Conservation (phyloP, 2,113 vertebrate genomes). For the Vidua macroura region DNA sequence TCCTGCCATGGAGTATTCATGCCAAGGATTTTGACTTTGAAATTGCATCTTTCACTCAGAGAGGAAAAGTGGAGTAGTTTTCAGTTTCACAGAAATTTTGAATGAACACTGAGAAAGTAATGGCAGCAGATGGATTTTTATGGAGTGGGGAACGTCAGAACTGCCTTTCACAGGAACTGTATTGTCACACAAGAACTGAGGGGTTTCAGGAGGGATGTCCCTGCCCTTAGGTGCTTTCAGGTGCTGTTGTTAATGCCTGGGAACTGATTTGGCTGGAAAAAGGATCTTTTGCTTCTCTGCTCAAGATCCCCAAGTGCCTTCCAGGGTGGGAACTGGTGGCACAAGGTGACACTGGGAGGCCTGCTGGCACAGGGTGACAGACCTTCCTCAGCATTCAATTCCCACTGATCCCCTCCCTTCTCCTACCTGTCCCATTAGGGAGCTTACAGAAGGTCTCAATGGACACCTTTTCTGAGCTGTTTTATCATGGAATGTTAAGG, state of each 20-base stretch:
- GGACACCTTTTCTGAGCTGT: neutral
- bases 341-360: neutral
- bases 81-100: neutral
- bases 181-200: neutral
- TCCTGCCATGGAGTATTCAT: neutral
- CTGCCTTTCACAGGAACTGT: neutral
- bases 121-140: neutral
- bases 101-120: neutral
- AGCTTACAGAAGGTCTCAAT: fast-evolving
- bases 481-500: too few species aligned
- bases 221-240: neutral
- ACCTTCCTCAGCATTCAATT: neutral
- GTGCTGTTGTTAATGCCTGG: neutral
- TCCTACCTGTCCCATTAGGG: neutral
- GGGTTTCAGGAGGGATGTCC: neutral
- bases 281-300: neutral
- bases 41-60: neutral
- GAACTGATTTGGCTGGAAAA: neutral
- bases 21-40: neutral
- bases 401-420: neutral
- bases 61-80: neutral
- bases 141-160: neutral
- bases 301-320: neutral
- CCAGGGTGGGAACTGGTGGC: neutral
- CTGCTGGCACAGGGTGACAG: fast-evolving